phyloP scores from a whole-genome alignment of 2,888 invertebrate species.

The Protula sp. region DNA sequence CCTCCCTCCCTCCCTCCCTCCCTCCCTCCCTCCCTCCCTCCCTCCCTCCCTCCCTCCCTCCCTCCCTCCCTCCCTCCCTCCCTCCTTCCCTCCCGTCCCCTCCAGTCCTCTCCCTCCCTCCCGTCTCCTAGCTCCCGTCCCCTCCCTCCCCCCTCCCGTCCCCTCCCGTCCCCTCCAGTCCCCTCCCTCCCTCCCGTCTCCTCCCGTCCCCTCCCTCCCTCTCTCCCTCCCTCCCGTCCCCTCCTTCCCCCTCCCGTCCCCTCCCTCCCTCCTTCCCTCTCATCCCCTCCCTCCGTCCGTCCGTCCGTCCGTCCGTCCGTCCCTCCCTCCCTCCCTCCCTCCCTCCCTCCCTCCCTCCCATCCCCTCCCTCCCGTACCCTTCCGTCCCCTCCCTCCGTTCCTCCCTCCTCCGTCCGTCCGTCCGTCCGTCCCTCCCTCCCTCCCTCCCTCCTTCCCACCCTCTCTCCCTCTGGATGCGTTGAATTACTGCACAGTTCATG shows the following conservation, averaged over 20 bases:
- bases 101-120: conserved; percentile 2
- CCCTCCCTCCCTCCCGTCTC: not conserved
- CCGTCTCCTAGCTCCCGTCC: not conserved
- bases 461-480: conserved; percentile 3
- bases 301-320: conserved; percentile 2
- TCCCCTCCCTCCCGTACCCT: conserved; percentile 4
- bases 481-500: no score
- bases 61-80: conserved; percentile 2
- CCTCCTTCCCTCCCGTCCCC: conserved; percentile 4
- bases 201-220: not conserved
- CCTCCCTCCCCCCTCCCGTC: not conserved
- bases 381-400: conserved; percentile 5
- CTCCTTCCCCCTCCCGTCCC: conserved; percentile 5
- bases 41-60: not conserved
- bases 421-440: conserved; percentile 6
- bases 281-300: conserved; percentile 3
- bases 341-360: no score
- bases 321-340: conserved; percentile 4
- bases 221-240: conserved; percentile 4
- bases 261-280: no score
- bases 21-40: no score
- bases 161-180: not conserved
- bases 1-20: no score
- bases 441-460: no score
- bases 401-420: no score